These are phyloP conservation scores for Tauraco hartlaubi DNA, from an alignment of 2,797 vertebrate species.

Conservation along the genomic window DNA sequence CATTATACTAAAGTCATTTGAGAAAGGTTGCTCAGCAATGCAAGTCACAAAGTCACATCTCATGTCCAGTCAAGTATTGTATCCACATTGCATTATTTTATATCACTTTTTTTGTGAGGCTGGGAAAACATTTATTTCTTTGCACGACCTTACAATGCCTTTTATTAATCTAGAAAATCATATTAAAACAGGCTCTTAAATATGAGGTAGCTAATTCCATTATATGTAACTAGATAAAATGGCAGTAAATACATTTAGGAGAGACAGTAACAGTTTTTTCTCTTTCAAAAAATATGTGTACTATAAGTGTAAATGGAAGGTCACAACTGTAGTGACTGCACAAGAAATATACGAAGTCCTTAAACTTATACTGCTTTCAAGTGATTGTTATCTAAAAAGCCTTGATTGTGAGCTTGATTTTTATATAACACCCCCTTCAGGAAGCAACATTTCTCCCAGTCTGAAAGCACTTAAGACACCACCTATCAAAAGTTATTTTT, in stretches of 20 bases:
- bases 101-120: neutral
- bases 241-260: neutral
- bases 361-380: neutral
- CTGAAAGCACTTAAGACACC: neutral
- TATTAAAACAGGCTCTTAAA: neutral
- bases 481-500: neutral
- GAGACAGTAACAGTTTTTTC: neutral
- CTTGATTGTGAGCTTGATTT: neutral
- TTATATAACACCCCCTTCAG: neutral
- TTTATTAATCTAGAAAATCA: neutral
- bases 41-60: accelerated
- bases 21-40: neutral
- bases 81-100: neutral
- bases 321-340: neutral
- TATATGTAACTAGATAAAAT: neutral
- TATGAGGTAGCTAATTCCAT: neutral
- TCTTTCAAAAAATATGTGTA: neutral
- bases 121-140: neutral
- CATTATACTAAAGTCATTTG: neutral
- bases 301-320: neutral
- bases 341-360: neutral
- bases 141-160: neutral
- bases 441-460: neutral
- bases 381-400: neutral
- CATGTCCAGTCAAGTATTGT: neutral